phyloP scores from a whole-genome alignment of 2,797 vertebrate genomes.

The Poecilia gillii region DNA sequence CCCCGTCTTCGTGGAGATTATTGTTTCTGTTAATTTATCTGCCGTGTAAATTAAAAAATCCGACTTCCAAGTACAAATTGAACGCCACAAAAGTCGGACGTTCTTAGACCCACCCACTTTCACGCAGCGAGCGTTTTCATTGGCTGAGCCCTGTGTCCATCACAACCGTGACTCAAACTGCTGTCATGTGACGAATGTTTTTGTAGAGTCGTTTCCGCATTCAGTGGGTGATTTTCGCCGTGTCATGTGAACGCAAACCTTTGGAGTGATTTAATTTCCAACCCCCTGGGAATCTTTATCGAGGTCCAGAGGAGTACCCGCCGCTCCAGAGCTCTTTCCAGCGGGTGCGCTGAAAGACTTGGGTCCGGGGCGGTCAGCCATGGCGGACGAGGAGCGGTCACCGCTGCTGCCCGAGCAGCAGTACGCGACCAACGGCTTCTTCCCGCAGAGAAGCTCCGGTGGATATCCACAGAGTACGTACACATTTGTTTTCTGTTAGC shows the following conservation, averaged over 20 bases:
- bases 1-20: background rate
- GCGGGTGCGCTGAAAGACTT: background rate
- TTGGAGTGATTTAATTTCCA: background rate
- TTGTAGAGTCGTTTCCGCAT: conserved; percentile 56
- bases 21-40: background rate
- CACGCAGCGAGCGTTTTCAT: background rate
- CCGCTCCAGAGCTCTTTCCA: background rate
- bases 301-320: background rate
- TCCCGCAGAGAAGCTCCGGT: conserved; percentile 63
- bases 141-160: conserved; percentile 44
- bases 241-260: conserved; percentile 53
- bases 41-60: background rate
- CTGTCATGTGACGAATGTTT: conserved; percentile 75
- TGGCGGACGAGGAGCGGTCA: conserved; percentile 89
- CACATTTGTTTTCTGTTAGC: background rate
- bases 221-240: conserved; percentile 34
- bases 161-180: conserved; percentile 23
- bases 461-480: conserved; percentile 82
- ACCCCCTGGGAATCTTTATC: background rate
- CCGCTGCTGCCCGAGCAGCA: conserved; percentile 85
- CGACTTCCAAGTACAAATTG: background rate
- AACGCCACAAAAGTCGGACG: background rate
- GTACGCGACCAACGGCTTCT: conserved; percentile 79
- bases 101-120: conserved; percentile 8
- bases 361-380: conserved; percentile 43